Evolutionary conservation across 2,888 invertebrate genomes (phyloP).

Genomic region (Rhingia campestris): DNA sequence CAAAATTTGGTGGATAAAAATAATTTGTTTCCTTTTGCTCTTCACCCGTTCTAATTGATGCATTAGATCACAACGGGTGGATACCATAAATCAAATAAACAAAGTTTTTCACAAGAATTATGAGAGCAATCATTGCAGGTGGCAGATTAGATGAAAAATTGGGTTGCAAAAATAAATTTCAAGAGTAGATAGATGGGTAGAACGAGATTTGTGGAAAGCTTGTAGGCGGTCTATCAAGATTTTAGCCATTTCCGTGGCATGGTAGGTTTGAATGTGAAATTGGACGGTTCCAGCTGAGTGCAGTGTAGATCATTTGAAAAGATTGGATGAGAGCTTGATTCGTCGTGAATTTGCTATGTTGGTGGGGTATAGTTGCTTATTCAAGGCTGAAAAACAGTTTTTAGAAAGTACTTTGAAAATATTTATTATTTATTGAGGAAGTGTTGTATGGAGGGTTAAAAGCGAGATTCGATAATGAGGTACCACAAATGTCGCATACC

Average conservation of each 20-base stretch:
- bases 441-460: too few species aligned
- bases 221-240: background rate
- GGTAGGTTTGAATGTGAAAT: background rate
- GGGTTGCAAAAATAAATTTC: background rate
- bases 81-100: slow-evolving; percentile 23
- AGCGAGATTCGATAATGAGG: too few species aligned
- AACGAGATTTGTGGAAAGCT: background rate
- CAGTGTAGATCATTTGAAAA: background rate
- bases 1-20: slow-evolving; percentile 10
- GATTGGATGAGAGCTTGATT: background rate
- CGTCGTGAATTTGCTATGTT: background rate
- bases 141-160: slow-evolving; percentile 1
- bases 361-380: too few species aligned
- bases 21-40: slow-evolving; percentile 5
- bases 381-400: too few species aligned
- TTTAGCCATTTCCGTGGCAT: background rate
- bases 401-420: too few species aligned
- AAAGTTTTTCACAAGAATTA: slow-evolving; percentile 1
- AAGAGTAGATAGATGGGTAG: background rate
- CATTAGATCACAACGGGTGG: background rate
- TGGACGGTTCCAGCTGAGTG: background rate
- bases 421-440: too few species aligned
- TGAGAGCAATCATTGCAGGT: slow-evolving; percentile 15
- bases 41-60: slow-evolving; percentile 13
- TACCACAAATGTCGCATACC: too few species aligned